A percentile compares a stretch with the other conserved stretches of the same genome.
Evolutionary conservation across 2,113 vertebrate genomes (phyloP).

Genomic region (Galeopterus variegatus): DNA sequence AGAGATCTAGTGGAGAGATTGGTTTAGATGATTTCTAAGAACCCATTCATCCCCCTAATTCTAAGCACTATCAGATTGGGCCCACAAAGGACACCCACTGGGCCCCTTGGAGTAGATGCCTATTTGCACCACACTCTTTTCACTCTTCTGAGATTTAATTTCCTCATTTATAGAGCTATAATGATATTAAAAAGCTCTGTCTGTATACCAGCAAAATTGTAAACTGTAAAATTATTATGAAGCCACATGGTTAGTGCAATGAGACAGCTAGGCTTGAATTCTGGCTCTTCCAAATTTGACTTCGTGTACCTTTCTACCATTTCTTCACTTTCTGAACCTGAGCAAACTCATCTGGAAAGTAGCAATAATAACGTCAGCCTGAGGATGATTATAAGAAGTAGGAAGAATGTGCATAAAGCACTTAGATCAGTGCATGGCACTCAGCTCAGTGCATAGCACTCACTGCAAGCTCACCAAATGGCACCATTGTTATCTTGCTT

Average conservation of each 20-base stretch:
- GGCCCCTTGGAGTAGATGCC: neutral
- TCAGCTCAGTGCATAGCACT: neutral
- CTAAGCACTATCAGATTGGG: neutral
- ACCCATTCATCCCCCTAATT: neutral
- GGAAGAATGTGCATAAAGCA: neutral
- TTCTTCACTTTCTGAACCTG: neutral
- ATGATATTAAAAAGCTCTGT: neutral
- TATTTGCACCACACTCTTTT: neutral
- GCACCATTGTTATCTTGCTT: no score
- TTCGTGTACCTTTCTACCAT: neutral
- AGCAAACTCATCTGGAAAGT: neutral
- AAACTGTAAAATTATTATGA: slow-evolving; percentile 15
- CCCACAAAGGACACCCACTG: neutral
- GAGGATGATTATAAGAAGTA: neutral
- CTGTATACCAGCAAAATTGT: neutral
- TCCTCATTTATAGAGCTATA: neutral
- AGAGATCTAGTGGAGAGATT: neutral
- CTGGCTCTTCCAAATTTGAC: neutral
- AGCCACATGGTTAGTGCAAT: neutral
- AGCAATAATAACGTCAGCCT: neutral
- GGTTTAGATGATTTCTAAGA: neutral
- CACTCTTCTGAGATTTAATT: neutral
- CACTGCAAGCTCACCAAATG: neutral
- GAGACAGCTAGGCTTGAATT: neutral
- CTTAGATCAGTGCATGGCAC: neutral